Evolutionary conservation across 2,113 vertebrate species (phyloP), one percentile per base, ranked within the genome.

Genomic region (Eulemur macaco): DNA sequence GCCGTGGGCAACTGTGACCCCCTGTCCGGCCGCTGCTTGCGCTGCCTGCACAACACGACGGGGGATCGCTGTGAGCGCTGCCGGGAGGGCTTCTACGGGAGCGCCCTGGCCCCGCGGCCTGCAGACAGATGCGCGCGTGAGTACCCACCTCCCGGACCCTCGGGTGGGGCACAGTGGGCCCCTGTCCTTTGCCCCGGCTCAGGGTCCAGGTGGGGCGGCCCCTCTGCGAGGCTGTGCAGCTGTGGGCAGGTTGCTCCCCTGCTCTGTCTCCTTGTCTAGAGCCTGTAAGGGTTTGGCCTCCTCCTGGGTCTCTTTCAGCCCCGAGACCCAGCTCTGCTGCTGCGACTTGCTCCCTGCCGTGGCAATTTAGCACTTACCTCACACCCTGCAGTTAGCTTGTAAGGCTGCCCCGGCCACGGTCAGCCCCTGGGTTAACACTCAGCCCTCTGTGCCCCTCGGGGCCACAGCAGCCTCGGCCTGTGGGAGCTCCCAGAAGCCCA

Each of bases 1-100:
- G 99, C 99, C 0, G 97, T 99, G 96, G 99, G 99, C 63, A 99
- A 99, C 89, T 99, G 99, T 0, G 99, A 99, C 91, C 98, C 98
- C 1, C 14, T 98, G 95, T 99, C 98, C 0, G 99, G 99, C 34
- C 98, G 20, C 8, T 99, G 99, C 91, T 98, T 99, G 77, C 99
- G 99, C 93, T 99, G 99, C 96, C 97, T 99, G 54, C 64, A 99
- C 97, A 98, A 99, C 98, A 99, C 99, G 0, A 97, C 98, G 0
- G 99, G 99, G 0, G 97, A 98, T 1, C 98, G 23, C 96, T 99
- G 99, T 1, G 98, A 99, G 63, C 97, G 14, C n/a, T 99, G 99
- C 37, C 98, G 0, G 78, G 94, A 27, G 0, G 99, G 99, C 97
- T 99, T 99, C 98, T 99, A 99, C 0, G 99, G 99, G 9, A 97